Base-by-base conservation (phyloP, 2,797 vertebrate species). In the Antennarius maculatus region DNA sequence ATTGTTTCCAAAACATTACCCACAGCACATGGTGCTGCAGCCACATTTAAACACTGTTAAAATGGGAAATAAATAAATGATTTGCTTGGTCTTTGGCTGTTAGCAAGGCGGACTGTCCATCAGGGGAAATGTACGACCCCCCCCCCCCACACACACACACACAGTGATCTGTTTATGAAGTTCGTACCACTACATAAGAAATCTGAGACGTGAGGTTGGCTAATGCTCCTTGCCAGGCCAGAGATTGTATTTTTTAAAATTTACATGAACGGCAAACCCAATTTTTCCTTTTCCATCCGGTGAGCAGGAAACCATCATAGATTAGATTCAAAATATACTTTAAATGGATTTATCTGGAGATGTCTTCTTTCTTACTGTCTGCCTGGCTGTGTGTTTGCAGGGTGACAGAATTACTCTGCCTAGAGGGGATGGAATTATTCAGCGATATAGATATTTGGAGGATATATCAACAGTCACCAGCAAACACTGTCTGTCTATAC, bases 1-100 rank as follows among this genome's bases (percentile, higher is more conserved):
- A 73, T 71, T 28, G 66, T 89, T 89, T 89, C 81, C 86, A 79
- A 77, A 67, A 86, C 80, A 88, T 87, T 86, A 86, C 74, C 81
- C 85, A 86, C 63, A 76, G 79, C 64, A 85, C 87, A 88, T 87
- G 67, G 28, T 41, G 52, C 43, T 57, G 48, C 63, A 59, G 60
- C 56, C 53, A 65, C 72, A 82, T 66, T 83, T 79, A 69, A 82
- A 65, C 43, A 60, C 55, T 71, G 71, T 50, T 74, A 57, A 75
- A 67, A 76, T 51, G 17, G 13, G 42, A 52, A 62, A 59, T 28
- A 55, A 51, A 43, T 43, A 69, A 61, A 11, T 4, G 50, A 55
- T 60, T 52, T 54, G 57, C 85, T 91, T 88, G 69, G 74, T 77
- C 57, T 68, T 2, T 39, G 39, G 48, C 6, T 17, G 23, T 1